Evolutionary conservation across 2,113 vertebrate genomes (phyloP).

Genomic region (Bettongia penicillata): DNA sequence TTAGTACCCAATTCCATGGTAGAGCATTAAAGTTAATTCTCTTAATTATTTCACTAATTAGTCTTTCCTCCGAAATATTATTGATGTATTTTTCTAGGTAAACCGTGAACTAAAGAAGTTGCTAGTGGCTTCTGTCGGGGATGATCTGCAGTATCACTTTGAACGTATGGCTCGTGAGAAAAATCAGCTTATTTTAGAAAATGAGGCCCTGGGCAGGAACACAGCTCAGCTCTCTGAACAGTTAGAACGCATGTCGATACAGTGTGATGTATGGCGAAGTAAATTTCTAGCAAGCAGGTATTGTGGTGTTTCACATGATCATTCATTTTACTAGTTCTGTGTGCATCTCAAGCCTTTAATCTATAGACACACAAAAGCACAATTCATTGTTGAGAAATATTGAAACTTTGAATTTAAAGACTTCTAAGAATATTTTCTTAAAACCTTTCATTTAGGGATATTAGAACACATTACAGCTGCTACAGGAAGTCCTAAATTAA

Average conservation of each 20-base stretch:
- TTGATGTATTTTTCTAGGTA: conserved; percentile 84
- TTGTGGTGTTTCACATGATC: neutral
- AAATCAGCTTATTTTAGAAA: conserved; percentile 96
- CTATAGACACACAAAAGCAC: neutral
- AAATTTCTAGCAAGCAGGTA: conserved; percentile 99
- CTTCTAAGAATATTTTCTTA: neutral
- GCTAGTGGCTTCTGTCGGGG: conserved; percentile 95
- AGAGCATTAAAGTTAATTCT: conserved; percentile 4
- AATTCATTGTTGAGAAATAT: neutral
- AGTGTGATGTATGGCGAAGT: conserved; percentile 99
- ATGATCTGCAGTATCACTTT: conserved; percentile 98
- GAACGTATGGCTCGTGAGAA: conserved; percentile 95
- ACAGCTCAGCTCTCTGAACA: conserved; percentile 92
- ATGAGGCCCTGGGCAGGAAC: conserved; percentile 89
- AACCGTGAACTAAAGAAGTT: conserved; percentile 98
- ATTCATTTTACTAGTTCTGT: conserved; percentile 22
- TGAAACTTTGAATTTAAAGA: neutral
- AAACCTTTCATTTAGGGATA: neutral
- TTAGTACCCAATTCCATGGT: neutral
- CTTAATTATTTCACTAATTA: conserved; percentile 11
- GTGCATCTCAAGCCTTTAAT: neutral
- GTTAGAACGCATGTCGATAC: conserved; percentile 96
- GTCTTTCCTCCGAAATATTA: neutral
- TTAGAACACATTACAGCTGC: neutral
- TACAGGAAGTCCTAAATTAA: neutral